A percentile compares a stretch with the other conserved stretches of the same genome.
These are phyloP conservation scores for Brachycybe producta DNA, from an alignment of 2,888 invertebrate species.

Conservation along the genomic window DNA sequence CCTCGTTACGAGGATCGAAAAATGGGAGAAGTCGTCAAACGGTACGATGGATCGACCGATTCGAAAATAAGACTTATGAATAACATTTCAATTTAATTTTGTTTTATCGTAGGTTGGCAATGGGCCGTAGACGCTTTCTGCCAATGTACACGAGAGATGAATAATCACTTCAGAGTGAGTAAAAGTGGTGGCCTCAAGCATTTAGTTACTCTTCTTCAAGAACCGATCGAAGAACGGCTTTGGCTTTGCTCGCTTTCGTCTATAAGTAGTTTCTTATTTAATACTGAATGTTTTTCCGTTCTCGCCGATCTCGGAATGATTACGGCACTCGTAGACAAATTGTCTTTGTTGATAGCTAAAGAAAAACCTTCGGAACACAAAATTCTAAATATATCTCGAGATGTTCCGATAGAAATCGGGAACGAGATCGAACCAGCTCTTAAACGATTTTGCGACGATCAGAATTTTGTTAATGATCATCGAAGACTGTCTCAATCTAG, in stretches of 20 bases:
- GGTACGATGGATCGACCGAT: conserved; percentile 4
- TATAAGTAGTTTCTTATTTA: conserved; percentile 7
- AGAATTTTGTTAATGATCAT: not conserved
- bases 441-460: not conserved
- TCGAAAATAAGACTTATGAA: not conserved
- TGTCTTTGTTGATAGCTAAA: not conserved
- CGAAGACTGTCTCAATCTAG: not conserved
- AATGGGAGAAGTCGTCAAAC: conserved; percentile 1
- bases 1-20: not conserved
- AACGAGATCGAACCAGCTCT: conserved; percentile 1
- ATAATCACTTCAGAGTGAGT: conserved; percentile 4
- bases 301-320: conserved; percentile 12
- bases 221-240: not conserved
- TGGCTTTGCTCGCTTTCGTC: conserved; percentile 6
- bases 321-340: not conserved
- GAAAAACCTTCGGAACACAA: not conserved
- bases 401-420: not conserved
- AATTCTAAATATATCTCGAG: not conserved
- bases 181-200: conserved; percentile 3
- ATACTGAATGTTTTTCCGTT: not conserved
- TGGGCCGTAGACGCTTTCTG: conserved; percentile 8
- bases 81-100: not conserved
- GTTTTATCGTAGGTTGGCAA: conserved; percentile 11
- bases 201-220: not conserved
- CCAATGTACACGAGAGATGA: conserved; percentile 7